A percentile compares a stretch with the other conserved stretches of the same genome.
Conservation (phyloP, 2,888 invertebrate species). For the Dicyrtoma fusca region DNA sequence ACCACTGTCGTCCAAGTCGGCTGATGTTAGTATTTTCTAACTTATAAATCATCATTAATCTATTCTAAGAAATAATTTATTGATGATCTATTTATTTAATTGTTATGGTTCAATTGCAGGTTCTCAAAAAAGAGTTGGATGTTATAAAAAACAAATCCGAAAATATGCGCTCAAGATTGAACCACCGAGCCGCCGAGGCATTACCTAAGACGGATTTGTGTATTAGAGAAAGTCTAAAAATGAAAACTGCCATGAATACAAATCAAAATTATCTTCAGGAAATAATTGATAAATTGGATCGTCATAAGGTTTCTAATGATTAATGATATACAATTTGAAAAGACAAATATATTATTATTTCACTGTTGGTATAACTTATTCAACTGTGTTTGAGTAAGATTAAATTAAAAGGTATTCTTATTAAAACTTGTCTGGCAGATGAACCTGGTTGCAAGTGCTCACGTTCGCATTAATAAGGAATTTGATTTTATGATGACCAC, state of each 20-base stretch:
- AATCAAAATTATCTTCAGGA: constrained; percentile 73
- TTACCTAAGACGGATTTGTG: constrained; percentile 61
- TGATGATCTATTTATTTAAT: neutral
- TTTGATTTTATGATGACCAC: constrained; percentile 93
- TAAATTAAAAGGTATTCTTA: too few species aligned
- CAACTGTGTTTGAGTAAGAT: too few species aligned
- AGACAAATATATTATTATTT: too few species aligned
- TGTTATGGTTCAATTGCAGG: constrained; percentile 31
- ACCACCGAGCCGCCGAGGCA: constrained; percentile 45
- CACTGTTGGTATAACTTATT: too few species aligned
- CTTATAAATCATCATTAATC: too few species aligned
- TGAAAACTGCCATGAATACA: constrained; percentile 72
- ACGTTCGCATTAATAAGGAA: constrained; percentile 77
- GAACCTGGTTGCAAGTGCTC: constrained; percentile 59
- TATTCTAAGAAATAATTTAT: neutral
- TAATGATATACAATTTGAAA: constrained; percentile 20
- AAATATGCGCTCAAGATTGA: constrained; percentile 41
- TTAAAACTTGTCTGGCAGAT: constrained; percentile 3
- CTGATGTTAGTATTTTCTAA: constrained; percentile 7
- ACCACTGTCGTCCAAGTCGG: neutral
- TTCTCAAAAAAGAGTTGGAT: constrained; percentile 43
- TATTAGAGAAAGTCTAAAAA: constrained; percentile 67
- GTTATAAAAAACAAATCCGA: constrained; percentile 39
- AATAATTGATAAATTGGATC: constrained; percentile 85
- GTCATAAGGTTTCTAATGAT: constrained; percentile 73